Base-by-base conservation (phyloP, 2,797 vertebrate genomes). In the Rhinophrynus dorsalis region DNA sequence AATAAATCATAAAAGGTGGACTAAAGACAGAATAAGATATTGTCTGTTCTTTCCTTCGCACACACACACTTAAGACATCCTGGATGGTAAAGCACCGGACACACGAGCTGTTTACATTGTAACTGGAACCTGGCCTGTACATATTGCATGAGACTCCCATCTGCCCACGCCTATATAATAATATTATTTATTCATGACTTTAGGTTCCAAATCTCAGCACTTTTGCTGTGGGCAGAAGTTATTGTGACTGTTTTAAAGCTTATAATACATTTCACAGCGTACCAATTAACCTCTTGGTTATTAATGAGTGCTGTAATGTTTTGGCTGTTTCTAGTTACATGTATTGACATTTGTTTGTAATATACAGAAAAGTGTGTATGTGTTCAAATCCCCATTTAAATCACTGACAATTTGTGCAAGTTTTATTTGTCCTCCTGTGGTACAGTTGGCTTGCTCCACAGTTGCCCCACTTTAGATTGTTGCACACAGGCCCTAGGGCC, bases 91-190 rank as follows among this genome's bases (percentile, higher is more conserved):
- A 21, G 29, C 50, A 42, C 35, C 48, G 42, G 60, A 72, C 58
- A 64, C 68, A 50, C 64, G 68, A 72, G 59, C 68, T 48, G 60
- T 63, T 55, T 62, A 38, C 26, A 23, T 23, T 57, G 60, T 57
- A 57, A 72, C 12, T 38, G 17, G 60, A 65, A 42, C 42, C 42
- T 21, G 48, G 20, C 40, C 18, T 17, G 6, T 57, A 37, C 40
- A 48, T 63, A 27, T 55, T 66, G 37, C 12, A 42, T 51, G 47
- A 35, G 21, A 18, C 9, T 5, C n/a, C 21, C 18, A n/a, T 8
- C 47, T 6, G 17, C 30, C 38, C n/a, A 45, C 59, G 2, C 58
- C 58, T 55, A 55, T 54, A 38, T 26, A 17, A 38, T 26, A 17
- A 35, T 45, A 17, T 47, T 62, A 62, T 61, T 54, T 61, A 44